phyloP scores from a whole-genome alignment of 2,113 vertebrate species.

The Serinus canaria region DNA sequence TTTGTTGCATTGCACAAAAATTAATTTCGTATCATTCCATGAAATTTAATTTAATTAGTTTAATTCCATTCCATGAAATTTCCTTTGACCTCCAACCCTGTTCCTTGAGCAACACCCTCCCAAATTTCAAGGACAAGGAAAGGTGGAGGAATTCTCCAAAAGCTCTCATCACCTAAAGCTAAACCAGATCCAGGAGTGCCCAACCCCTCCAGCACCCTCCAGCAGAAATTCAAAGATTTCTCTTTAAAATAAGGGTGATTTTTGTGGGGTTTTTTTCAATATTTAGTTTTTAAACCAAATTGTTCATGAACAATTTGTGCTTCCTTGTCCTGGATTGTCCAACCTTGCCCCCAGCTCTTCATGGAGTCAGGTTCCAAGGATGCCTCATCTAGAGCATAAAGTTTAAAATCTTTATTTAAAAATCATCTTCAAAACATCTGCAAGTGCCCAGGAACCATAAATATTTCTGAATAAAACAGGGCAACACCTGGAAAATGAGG shows the following conservation, averaged over 20 bases:
- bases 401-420: background rate
- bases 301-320: background rate
- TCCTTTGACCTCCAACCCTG: background rate
- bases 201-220: background rate
- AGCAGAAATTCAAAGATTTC: background rate
- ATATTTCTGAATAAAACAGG: slow-evolving; percentile 17
- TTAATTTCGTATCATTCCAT: too few relatives aligned
- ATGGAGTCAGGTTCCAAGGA: background rate
- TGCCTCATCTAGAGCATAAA: background rate
- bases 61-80: background rate
- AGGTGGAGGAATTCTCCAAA: background rate
- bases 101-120: background rate
- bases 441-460: slow-evolving; percentile 25
- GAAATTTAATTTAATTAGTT: background rate
- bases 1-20: too few relatives aligned
- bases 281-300: background rate
- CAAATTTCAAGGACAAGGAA: background rate
- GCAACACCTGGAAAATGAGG: slow-evolving; percentile 43
- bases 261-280: background rate
- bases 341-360: background rate
- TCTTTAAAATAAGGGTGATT: background rate
- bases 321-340: background rate
- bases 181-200: background rate
- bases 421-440: slow-evolving; percentile 58
- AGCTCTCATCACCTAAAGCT: background rate